Conservation (phyloP, 1,140 invertebrate species). For the Heterodera schachtii region DNA sequence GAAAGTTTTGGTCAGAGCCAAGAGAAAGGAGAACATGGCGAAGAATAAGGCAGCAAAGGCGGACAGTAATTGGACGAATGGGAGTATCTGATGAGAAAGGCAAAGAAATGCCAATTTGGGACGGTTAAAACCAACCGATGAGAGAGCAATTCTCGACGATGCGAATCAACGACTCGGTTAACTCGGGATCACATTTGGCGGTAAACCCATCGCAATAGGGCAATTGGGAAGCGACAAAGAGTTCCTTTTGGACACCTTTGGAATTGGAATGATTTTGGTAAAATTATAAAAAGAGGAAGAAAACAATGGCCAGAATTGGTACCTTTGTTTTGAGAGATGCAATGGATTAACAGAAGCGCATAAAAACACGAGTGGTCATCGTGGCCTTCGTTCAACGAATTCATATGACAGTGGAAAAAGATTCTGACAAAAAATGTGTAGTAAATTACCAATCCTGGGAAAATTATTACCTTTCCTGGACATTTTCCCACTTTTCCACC, state of each 20-base stretch:
- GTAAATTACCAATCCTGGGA: conserved; percentile 50
- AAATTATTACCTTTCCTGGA: conserved; percentile 39
- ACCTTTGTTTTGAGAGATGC: conserved; percentile 91
- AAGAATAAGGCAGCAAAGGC: conserved; percentile 81
- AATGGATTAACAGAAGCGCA: conserved; percentile 86
- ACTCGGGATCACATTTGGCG: conserved; percentile 50
- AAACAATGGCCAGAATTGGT: conserved; percentile 33
- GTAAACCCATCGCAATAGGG: conserved; percentile 47
- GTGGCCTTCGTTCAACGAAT: conserved; percentile 76
- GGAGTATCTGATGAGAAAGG: conserved; percentile 56
- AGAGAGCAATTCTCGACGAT: conserved; percentile 51
- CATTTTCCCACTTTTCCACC: conserved; percentile 25
- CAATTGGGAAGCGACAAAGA: conserved; percentile 53
- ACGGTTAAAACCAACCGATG: conserved; percentile 28
- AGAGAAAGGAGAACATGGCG: conserved; percentile 69
- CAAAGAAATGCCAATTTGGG: neutral
- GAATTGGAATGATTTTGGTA: conserved; percentile 24
- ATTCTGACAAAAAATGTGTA: conserved; percentile 71
- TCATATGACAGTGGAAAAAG: conserved; percentile 57
- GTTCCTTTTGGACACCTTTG: conserved; percentile 45
- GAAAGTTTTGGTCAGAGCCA: conserved; percentile 70
- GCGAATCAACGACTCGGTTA: conserved; percentile 40
- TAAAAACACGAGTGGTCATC: conserved; percentile 93
- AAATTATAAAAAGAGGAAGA: conserved; percentile 16
- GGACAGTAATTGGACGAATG: conserved; percentile 85